Conservation (phyloP, 2,797 vertebrate genomes). For the Brotula barbata region DNA sequence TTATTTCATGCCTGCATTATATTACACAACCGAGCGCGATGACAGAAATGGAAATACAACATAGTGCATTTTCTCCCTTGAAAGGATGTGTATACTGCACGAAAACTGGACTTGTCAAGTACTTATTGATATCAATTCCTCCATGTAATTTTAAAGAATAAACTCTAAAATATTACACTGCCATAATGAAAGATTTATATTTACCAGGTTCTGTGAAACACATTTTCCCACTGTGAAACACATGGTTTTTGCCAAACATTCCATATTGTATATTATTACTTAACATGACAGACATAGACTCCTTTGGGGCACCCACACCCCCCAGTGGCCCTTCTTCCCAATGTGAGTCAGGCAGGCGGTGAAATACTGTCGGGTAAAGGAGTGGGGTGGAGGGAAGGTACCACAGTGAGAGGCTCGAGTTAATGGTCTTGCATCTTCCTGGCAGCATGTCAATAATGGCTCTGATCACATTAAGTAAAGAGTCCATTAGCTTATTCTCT, state of each 20-base stretch:
- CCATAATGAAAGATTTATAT: conserved; percentile 17
- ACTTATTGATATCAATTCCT: conserved; percentile 5
- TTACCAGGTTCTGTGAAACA: conserved; percentile 9
- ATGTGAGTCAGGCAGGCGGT: conserved; percentile 48
- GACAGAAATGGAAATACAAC: conserved; percentile 1
- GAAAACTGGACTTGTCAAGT: conserved; percentile 11
- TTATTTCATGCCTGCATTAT: background rate
- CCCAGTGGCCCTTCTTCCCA: conserved; percentile 39
- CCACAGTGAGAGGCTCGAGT: conserved; percentile 85
- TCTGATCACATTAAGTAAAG: conserved; percentile 99
- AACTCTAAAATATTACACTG: conserved; percentile 10
- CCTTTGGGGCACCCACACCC: conserved; percentile 55
- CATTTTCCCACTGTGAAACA: conserved; percentile 1
- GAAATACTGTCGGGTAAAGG: conserved; percentile 61
- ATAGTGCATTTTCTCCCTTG: background rate
- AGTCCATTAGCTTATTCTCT: conserved; percentile 97
- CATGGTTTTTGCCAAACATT: conserved; percentile 36
- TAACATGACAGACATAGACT: conserved; percentile 70
- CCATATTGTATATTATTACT: conserved; percentile 48
- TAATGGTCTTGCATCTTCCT: conserved; percentile 98
- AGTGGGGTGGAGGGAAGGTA: conserved; percentile 82
- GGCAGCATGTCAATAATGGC: conserved; percentile 99
- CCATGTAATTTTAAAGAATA: conserved; percentile 4
- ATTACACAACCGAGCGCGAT: conserved; percentile 16
- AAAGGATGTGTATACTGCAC: background rate